Evolutionary conservation across 2,113 vertebrate species (phyloP).

Genomic region (Podiceps cristatus): DNA sequence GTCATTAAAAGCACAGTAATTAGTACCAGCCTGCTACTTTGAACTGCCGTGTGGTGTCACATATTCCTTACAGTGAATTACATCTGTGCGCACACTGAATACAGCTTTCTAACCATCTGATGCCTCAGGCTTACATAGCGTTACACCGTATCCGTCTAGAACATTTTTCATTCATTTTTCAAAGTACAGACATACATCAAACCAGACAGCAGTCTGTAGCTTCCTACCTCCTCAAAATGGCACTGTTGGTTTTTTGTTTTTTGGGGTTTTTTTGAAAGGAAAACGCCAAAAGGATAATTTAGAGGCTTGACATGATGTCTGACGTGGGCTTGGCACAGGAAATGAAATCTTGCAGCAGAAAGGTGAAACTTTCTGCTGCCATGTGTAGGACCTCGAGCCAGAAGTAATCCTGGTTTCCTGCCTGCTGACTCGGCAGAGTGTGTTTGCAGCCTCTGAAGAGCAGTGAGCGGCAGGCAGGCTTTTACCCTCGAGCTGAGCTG

Average conservation of each 20-base stretch:
- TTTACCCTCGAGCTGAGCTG: neutral
- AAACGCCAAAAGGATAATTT: neutral
- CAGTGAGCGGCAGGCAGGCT: neutral
- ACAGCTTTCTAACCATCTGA: slow-evolving; percentile 54
- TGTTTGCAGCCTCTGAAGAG: neutral
- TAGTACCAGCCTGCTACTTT: slow-evolving; percentile 69
- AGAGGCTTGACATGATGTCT: neutral
- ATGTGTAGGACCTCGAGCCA: neutral
- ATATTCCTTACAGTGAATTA: slow-evolving; percentile 64
- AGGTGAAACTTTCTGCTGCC: neutral
- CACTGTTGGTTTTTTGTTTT: neutral
- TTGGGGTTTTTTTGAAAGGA: neutral
- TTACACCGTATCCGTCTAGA: neutral
- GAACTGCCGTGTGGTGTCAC: slow-evolving; percentile 67
- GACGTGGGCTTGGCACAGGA: neutral
- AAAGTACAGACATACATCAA: slow-evolving; percentile 25
- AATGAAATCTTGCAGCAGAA: neutral
- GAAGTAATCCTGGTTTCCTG: neutral
- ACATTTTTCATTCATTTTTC: slow-evolving; percentile 41
- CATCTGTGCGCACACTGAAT: slow-evolving; percentile 57
- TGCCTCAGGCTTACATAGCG: slow-evolving; percentile 52
- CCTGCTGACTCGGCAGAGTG: neutral
- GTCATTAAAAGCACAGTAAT: slow-evolving; percentile 68
- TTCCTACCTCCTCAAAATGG: slow-evolving; percentile 4
- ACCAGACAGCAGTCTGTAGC: slow-evolving; percentile 11